Evolutionary conservation across 1,140 invertebrate genomes (phyloP).

Genomic region (Drosophila aff.): DNA sequence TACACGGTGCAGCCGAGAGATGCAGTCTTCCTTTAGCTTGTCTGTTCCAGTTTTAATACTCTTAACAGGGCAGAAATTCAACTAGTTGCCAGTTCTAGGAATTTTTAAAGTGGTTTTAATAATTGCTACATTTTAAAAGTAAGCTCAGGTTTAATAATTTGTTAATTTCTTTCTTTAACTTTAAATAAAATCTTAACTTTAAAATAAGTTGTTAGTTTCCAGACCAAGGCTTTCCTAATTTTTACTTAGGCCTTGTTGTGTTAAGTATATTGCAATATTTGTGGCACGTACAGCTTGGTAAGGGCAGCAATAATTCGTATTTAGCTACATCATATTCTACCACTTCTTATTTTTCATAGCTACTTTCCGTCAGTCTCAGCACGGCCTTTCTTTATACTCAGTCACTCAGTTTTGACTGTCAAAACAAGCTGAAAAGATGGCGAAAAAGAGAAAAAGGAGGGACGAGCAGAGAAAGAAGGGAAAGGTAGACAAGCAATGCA

Average conservation of each 20-base stretch:
- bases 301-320: conserved; percentile 6
- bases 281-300: not conserved
- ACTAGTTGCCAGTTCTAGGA: not conserved
- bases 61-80: not conserved
- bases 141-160: not conserved
- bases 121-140: not conserved
- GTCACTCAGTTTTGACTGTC: conserved; percentile 32
- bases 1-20: conserved; percentile 2
- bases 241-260: not conserved
- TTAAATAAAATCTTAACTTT: no score
- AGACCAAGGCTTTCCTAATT: not conserved
- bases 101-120: not conserved
- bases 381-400: conserved; percentile 38
- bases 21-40: conserved; percentile 2
- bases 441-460: not conserved
- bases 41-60: conserved; percentile 4
- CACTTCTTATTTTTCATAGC: conserved; percentile 10
- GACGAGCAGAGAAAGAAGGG: not conserved
- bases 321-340: not conserved
- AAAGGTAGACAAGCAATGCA: conserved; percentile 43
- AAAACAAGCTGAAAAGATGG: not conserved
- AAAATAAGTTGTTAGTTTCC: not conserved
- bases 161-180: not conserved
- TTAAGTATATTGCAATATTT: no score
- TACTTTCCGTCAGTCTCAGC: conserved; percentile 31